Conservation (phyloP, 2,797 vertebrate species). For the Pipistrellus nathusii region DNA sequence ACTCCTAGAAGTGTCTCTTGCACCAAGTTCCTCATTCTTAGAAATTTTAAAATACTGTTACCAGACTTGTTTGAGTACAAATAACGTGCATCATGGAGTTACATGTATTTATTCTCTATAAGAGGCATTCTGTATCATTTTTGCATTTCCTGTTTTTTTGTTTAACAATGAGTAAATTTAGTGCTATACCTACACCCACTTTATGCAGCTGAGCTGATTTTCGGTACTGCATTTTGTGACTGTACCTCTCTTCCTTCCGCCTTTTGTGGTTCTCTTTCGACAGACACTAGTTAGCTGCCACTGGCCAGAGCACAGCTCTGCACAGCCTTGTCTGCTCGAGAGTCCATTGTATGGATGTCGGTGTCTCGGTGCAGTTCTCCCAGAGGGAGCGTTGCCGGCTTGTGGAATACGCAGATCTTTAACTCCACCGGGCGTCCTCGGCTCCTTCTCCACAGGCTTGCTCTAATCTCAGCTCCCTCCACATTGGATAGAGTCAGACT, state of each 20-base stretch:
- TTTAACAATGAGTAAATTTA: background rate
- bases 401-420: fast-evolving
- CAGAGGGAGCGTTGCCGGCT: background rate
- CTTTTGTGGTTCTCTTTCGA: background rate
- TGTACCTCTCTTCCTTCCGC: too few relatives aligned
- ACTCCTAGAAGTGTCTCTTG: background rate
- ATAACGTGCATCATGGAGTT: background rate
- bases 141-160: background rate
- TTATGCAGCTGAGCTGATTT: background rate
- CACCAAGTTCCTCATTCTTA: background rate
- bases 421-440: fast-evolving
- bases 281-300: background rate
- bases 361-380: background rate
- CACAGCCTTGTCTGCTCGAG: fast-evolving
- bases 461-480: background rate
- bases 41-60: background rate
- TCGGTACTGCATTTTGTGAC: fast-evolving
- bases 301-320: background rate
- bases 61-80: background rate
- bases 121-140: background rate
- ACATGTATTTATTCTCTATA: background rate
- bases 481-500: background rate
- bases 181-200: background rate
- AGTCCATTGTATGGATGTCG: fast-evolving
- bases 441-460: background rate